Conservation (phyloP, 2,888 invertebrate species). For the Plemyria rubiginata region DNA sequence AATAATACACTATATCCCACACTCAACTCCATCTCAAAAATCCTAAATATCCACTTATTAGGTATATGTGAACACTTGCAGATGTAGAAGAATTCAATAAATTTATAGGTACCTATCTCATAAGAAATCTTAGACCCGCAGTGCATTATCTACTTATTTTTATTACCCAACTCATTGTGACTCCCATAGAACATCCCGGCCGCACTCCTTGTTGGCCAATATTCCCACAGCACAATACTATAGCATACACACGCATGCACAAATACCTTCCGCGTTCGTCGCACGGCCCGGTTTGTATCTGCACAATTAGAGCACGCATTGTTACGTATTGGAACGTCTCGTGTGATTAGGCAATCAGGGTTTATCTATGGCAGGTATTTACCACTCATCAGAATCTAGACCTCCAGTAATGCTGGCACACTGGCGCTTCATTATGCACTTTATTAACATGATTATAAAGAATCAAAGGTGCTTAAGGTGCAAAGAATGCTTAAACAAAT, state of each 20-base stretch:
- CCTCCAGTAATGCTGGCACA: background rate
- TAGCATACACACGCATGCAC: conserved; percentile 15
- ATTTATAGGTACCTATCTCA: background rate
- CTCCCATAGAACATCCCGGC: conserved; percentile 22
- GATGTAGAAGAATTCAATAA: background rate
- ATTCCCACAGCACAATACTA: conserved; percentile 32
- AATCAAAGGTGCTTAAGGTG: too few species aligned
- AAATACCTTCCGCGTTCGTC: conserved; percentile 33
- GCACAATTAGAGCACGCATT: conserved; percentile 41
- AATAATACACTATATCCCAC: too few species aligned
- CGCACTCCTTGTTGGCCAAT: conserved; percentile 25
- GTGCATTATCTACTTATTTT: background rate
- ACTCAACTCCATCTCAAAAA: too few species aligned
- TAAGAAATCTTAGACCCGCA: background rate
- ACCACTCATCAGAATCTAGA: conserved; percentile 3
- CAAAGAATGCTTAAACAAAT: too few species aligned
- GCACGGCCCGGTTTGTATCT: conserved; percentile 43
- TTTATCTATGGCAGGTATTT: conserved; percentile 14
- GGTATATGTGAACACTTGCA: background rate
- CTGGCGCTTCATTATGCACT: background rate
- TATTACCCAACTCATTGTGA: conserved; percentile 14
- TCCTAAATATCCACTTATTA: too few species aligned
- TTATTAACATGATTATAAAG: too few species aligned
- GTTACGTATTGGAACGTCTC: conserved; percentile 25
- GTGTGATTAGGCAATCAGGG: conserved; percentile 17